Conservation (phyloP, 1,140 invertebrate species). For the Drosophila pseudoobscura region DNA sequence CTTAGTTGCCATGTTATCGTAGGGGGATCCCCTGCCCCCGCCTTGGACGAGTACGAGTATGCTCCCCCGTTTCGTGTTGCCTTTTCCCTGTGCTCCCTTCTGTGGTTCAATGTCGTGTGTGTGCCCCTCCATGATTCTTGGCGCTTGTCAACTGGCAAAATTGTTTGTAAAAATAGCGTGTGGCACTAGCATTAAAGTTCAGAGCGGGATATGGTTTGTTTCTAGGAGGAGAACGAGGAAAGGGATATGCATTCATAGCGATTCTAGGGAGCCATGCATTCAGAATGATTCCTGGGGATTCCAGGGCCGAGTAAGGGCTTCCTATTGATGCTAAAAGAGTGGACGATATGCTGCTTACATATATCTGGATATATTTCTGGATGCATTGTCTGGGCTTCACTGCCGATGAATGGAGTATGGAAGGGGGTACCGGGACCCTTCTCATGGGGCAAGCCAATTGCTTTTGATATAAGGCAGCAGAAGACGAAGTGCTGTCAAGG, state of each 20-base stretch:
- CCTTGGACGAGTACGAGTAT: background rate
- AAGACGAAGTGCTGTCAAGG: conserved; percentile 38
- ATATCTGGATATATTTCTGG: conserved; percentile 70
- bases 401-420: conserved; percentile 26
- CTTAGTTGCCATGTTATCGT: conserved; percentile 73
- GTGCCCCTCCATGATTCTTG: conserved; percentile 47
- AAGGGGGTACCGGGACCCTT: background rate
- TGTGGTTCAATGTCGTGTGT: conserved; percentile 67
- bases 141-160: conserved; percentile 75
- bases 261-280: no score
- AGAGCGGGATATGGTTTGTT: no score
- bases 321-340: conserved; percentile 24
- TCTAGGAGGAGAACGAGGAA: no score
- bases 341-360: conserved; percentile 60
- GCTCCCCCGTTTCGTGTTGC: conserved; percentile 3
- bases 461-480: no score
- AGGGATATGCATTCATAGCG: no score
- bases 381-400: conserved; percentile 63
- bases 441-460: conserved; percentile 13
- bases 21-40: background rate
- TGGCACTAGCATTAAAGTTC: conserved; percentile 68
- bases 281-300: no score
- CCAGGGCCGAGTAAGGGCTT: background rate
- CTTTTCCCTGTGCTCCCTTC: conserved; percentile 29
- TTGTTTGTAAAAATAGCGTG: conserved; percentile 81